phyloP scores from a whole-genome alignment of 2,797 vertebrate genomes.

The Pseudomugil tenellus region DNA sequence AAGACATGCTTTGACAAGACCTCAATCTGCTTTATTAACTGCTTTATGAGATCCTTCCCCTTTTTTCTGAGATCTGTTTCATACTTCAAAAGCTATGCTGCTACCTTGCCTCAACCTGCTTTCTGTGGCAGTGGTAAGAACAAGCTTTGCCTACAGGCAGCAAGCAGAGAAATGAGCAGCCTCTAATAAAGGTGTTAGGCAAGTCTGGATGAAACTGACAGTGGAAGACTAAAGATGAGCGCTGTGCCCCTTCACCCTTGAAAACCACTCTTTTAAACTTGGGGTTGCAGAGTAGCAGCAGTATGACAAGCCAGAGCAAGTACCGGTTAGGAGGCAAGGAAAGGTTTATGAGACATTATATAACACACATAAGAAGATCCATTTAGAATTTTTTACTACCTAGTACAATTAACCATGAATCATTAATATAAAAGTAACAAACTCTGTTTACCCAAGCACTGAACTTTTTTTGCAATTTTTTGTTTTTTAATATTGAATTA shows the following conservation, averaged over 20 bases:
- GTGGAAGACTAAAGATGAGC: constrained; percentile 11
- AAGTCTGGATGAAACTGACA: constrained; percentile 34
- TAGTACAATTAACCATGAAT: background rate
- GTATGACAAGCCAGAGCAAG: background rate
- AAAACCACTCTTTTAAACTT: background rate
- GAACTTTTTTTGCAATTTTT: too few species aligned
- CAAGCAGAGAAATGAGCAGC: constrained; percentile 7
- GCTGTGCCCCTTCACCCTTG: background rate
- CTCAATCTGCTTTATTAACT: constrained; percentile 7
- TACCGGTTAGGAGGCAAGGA: background rate
- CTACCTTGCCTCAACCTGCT: constrained; percentile 57
- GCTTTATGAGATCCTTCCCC: constrained; percentile 9
- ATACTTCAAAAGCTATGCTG: constrained; percentile 41
- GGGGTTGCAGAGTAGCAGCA: background rate
- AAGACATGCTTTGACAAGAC: constrained; percentile 52
- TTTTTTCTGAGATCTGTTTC: constrained; percentile 33
- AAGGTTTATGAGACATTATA: background rate
- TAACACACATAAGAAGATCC: background rate
- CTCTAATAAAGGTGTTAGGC: constrained; percentile 33
- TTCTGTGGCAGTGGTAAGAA: constrained; percentile 41
- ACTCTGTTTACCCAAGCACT: too few species aligned
- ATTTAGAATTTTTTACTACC: background rate
- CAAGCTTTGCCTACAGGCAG: constrained; percentile 52
- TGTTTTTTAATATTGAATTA: too few species aligned
- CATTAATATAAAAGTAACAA: too few species aligned